Base-by-base conservation (phyloP, 2,113 vertebrate genomes). In the Numida meleagris region DNA sequence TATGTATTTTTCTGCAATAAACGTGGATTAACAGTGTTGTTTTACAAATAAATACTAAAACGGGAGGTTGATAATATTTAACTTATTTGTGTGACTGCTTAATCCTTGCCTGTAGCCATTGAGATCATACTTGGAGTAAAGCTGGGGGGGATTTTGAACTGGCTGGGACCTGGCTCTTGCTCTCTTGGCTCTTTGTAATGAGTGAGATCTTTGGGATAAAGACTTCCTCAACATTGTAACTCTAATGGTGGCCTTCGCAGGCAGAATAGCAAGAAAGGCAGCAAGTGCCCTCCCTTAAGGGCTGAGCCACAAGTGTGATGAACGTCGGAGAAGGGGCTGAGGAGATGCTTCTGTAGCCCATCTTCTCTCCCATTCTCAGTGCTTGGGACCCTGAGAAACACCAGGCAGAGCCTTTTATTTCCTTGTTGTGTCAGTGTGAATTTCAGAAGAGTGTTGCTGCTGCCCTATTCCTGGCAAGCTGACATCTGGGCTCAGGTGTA, bases 371-470 rank as follows among this genome's bases (percentile, higher is more conserved):
- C 1, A 0, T 74, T 31, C 33, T 66, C 33, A 51, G 10, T 29
- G 10, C 14, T 18, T 43, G 29, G 20, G 51, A 75, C 27, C 12
- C 17, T 40, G 33, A 25, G 8, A 70, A 62, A 43, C 42, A 42
- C 36, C 51, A 55, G 43, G 19, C 5, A n/a, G 14, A 48, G 27
- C 33, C 63, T 10, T 40, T 51, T 67, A 19, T n/a, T 61, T 76
- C 40, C 27, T 81, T 62, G 24, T 34, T 79, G 14, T 19, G 23
- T 36, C 17, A 4, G 43, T 79, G 46, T n/a, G 57, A 86, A 59
- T 45, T 75, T 51, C n/a, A 45, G 27, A 7, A 43, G 67, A 46
- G 9, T 1, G 0, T 58, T 1, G 2, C 24, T 1, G 1, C 68
- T 0, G 1, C 57, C 51, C 42, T 86, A 0, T 51, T 46, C 27